phyloP scores from a whole-genome alignment of 2,113 vertebrate genomes.

The Crocuta crocuta region DNA sequence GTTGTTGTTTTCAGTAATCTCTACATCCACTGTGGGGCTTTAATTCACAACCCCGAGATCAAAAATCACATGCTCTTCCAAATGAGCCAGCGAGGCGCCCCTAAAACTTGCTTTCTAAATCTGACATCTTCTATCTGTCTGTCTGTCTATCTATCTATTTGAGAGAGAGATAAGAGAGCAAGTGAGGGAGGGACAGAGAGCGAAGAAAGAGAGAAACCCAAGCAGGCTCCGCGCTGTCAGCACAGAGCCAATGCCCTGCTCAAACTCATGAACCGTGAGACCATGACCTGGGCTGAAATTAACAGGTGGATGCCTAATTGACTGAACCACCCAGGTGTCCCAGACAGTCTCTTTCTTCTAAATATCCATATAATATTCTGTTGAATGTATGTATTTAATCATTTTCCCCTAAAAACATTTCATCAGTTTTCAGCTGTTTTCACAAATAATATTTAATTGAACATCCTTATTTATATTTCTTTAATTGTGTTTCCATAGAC shows the following conservation, averaged over 20 bases:
- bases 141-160: no score
- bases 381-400: not conserved
- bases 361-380: not conserved
- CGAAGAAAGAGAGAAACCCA: no score
- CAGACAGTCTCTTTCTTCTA: not conserved
- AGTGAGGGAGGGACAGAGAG: no score
- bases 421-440: not conserved
- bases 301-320: no score
- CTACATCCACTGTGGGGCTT: not conserved
- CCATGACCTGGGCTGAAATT: no score
- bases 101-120: not conserved
- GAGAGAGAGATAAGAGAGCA: no score
- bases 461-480: not conserved
- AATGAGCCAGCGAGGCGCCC: not conserved
- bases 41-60: not conserved
- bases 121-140: not conserved
- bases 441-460: conserved; percentile 1
- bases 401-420: conserved; percentile 27
- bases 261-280: no score
- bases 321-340: no score
- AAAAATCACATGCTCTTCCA: not conserved
- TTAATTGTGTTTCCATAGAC: not conserved
- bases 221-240: no score
- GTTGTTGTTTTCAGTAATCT: not conserved
- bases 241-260: no score